Percentiles rank a stretch among this genome's conserved stretches.
Evolutionary conservation across 2,113 vertebrate species (phyloP).

Genomic region (Cranoglanis bouderius): DNA sequence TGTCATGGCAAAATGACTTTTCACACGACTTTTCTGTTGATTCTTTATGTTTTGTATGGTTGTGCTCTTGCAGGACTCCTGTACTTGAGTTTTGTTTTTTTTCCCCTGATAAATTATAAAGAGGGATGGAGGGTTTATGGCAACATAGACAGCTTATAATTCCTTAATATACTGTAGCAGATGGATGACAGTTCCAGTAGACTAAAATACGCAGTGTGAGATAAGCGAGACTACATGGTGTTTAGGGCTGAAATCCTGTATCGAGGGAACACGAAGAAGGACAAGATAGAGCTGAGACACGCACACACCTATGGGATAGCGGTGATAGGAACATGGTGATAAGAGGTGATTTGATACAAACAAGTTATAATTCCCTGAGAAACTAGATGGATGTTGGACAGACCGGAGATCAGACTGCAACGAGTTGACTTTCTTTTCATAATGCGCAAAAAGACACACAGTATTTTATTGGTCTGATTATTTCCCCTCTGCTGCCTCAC

Average conservation of each 20-base stretch:
- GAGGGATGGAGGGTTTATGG: too few species aligned
- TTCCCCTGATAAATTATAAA: not conserved
- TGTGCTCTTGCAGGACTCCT: too few species aligned
- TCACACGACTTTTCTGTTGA: not conserved
- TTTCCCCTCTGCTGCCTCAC: not conserved
- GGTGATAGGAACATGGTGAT: conserved; percentile 10
- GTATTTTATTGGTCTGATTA: not conserved
- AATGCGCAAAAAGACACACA: not conserved
- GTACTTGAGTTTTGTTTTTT: not conserved
- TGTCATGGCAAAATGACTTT: too few species aligned
- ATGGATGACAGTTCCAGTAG: not conserved
- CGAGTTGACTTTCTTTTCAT: too few species aligned
- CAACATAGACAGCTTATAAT: not conserved
- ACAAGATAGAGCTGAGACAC: conserved; percentile 17
- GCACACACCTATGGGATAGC: not conserved
- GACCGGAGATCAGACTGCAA: not conserved
- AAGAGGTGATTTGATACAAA: conserved; percentile 4
- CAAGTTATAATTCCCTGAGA: conserved; percentile 5
- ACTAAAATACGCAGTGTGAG: not conserved
- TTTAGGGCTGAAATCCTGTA: conserved; percentile 27
- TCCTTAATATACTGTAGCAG: not conserved
- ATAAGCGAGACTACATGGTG: not conserved
- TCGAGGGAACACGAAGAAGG: conserved; percentile 25
- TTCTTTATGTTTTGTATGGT: not conserved
- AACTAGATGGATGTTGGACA: not conserved